Conservation (phyloP, 2,797 vertebrate species). For the Platyrinchus mystaceus region DNA sequence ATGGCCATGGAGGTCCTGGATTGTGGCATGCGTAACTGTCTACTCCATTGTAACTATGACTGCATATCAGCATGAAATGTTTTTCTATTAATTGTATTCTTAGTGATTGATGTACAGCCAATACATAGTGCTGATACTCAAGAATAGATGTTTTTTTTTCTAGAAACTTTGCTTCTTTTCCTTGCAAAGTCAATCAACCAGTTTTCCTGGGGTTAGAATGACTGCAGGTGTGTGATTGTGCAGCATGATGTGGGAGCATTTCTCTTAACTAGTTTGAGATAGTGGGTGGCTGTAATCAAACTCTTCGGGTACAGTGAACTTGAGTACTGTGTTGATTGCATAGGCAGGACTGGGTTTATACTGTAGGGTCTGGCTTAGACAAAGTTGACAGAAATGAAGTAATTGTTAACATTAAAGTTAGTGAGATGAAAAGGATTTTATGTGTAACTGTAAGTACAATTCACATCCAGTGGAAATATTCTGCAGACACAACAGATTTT, state of each 20-base stretch:
- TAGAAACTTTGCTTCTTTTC: not conserved
- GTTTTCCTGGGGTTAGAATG: not conserved
- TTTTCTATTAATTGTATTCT: not conserved
- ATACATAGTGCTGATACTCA: not conserved
- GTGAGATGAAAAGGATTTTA: not conserved
- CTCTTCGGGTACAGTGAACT: not conserved
- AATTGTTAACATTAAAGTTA: not conserved
- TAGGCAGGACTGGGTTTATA: not conserved
- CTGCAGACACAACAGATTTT: not conserved
- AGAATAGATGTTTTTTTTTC: not conserved
- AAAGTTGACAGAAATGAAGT: not conserved
- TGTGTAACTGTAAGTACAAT: not conserved
- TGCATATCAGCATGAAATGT: not conserved
- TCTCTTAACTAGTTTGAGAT: not conserved
- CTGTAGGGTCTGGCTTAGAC: not conserved
- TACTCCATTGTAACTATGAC: not conserved
- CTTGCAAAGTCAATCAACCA: not conserved
- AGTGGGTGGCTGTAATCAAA: not conserved
- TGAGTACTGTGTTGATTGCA: not conserved
- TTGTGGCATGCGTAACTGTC: not conserved
- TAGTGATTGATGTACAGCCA: not conserved
- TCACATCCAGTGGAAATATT: not conserved
- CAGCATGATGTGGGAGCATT: not conserved
- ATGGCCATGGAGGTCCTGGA: not conserved
- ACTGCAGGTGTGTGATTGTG: not conserved